Evolutionary conservation across 2,888 invertebrate genomes (phyloP), one percentile per base, ranked within the genome.

Genomic region (Andrena flavipes): DNA sequence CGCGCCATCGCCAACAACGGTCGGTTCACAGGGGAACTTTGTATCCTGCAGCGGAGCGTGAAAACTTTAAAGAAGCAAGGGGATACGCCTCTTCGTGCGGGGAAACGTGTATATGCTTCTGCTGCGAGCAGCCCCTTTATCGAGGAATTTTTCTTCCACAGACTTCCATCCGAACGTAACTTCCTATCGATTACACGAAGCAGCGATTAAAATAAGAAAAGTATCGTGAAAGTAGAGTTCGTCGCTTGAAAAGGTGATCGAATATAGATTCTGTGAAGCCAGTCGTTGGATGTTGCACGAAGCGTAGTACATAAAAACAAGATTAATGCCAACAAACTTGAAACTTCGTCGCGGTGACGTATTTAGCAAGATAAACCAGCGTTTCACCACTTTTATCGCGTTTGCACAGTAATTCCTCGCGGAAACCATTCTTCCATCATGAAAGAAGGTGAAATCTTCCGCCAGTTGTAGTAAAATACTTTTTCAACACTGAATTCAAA

Each of bases 31-130:
- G 59, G 49, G 26, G 30, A 76, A 67, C 60, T 74, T 73, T 68
- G 56, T 59, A 16, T 20, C 10, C 30, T 16, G 49, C 48, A 65
- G 26, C 33, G 33, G 67, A 49, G 33, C 67, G 23, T 35, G 23
- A 35, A 62, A 82, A 82, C 67, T 82, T 68, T 16, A 49, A 68
- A 30, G 65, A 48, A 48, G 67, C 70, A 75, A 67, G 59, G 23
- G 70, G 82, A 48, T 49, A 33, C 63, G 49, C 33, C 62, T 71
- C 63, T 49, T 13, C 67, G 33, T 16, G 20, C 20, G 16, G 13
- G 69, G 30, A 0, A 51, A 75, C 68, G 33, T 72, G 73, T 59
- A 42, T 63, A 35, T 33, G 42, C 49, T 56, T 20, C 35, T 71
- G 30, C 26, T 51, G 62, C 56, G 67, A 49, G 67, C n/a, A 56